Conservation (phyloP, 2,888 invertebrate genomes). For the Drosophila rubida region DNA sequence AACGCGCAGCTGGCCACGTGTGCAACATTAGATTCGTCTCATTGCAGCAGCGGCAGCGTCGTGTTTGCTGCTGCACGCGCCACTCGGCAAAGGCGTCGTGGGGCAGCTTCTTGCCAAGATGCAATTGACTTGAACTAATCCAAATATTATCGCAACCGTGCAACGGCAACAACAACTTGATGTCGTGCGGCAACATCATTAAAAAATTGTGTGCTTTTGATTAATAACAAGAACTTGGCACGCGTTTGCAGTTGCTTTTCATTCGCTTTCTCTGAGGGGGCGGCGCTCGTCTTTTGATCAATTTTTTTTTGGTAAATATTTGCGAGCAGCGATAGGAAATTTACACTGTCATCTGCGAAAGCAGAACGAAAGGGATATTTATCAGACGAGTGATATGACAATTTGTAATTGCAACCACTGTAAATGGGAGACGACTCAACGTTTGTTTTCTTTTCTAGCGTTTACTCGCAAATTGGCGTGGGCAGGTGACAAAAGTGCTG, state of each 20-base stretch:
- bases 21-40: conserved; percentile 79
- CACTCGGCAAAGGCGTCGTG: conserved; percentile 18
- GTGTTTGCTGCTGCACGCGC: conserved; percentile 51
- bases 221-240: conserved; percentile 69
- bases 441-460: conserved; percentile 14
- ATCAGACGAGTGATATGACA: conserved; percentile 53
- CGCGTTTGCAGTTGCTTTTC: conserved; percentile 29
- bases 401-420: conserved; percentile 57
- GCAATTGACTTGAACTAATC: conserved; percentile 83
- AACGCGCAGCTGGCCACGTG: conserved; percentile 72
- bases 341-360: conserved; percentile 48
- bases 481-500: conserved; percentile 51
- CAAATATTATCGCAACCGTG: conserved; percentile 79
- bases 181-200: conserved; percentile 69
- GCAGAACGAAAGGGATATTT: conserved; percentile 37
- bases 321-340: conserved; percentile 54
- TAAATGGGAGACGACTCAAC: conserved; percentile 25
- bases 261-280: not conserved
- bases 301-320: conserved; percentile 59
- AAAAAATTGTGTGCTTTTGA: conserved; percentile 74
- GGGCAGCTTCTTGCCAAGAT: conserved; percentile 58
- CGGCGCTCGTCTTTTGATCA: conserved; percentile 62
- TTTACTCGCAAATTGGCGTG: conserved; percentile 71
- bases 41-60: conserved; percentile 67
- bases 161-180: conserved; percentile 55